Conservation (phyloP, 2,113 vertebrate species). For the Anser cygnoides region DNA sequence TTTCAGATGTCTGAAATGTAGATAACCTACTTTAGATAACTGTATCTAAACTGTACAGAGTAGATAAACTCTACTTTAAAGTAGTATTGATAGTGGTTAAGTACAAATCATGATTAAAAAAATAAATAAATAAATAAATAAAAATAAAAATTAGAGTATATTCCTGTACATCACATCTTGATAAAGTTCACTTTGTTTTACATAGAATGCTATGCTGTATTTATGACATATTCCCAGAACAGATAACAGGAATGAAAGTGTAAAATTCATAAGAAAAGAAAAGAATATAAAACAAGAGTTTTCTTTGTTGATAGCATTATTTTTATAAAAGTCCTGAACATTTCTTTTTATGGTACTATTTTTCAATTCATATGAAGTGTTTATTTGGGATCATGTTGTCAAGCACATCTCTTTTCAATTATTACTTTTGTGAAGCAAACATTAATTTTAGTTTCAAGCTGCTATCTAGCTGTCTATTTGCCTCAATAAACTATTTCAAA, state of each 20-base stretch:
- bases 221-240: neutral
- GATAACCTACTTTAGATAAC: too few species aligned
- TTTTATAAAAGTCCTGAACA: neutral
- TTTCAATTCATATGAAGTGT: neutral
- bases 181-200: neutral
- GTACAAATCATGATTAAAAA: neutral
- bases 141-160: neutral
- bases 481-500: constrained; percentile 26
- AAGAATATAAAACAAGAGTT: neutral
- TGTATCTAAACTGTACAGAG: too few species aligned
- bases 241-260: neutral
- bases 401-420: neutral
- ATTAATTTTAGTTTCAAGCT: constrained; percentile 62
- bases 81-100: neutral
- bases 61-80: neutral
- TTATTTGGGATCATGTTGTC: neutral
- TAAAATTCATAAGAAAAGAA: neutral
- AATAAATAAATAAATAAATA: too few species aligned
- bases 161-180: neutral
- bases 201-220: neutral
- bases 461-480: constrained; percentile 54
- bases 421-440: constrained; percentile 37
- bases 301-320: neutral
- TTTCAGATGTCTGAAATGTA: neutral
- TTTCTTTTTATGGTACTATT: neutral